A percentile compares a stretch with the other conserved stretches of the same genome.
Conservation (phyloP, 2,888 invertebrate genomes). For the Tolmerus cingulatus region DNA sequence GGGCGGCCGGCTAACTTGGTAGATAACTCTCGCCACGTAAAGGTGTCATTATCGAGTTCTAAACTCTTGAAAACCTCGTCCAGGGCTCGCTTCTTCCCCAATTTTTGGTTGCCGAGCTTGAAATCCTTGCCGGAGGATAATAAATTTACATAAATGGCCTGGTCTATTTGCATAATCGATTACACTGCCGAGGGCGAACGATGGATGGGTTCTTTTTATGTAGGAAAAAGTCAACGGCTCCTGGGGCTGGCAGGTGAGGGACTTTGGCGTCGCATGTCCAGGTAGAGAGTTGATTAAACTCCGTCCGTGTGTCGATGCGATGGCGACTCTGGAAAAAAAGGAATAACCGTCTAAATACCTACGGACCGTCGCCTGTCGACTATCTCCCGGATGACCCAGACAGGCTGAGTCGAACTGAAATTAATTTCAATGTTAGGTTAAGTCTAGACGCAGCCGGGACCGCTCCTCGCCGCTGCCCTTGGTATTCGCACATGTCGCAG, state of each 20-base stretch:
- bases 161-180: slow-evolving; percentile 40
- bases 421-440: slow-evolving; percentile 41
- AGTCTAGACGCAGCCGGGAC: slow-evolving; percentile 19
- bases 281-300: neutral
- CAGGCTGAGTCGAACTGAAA: slow-evolving; percentile 26
- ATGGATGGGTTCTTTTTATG: neutral
- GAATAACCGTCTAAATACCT: neutral
- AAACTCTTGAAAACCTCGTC: neutral
- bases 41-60: slow-evolving; percentile 35
- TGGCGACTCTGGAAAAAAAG: neutral
- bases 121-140: slow-evolving; percentile 38
- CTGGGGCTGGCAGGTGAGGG: neutral
- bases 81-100: neutral
- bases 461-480: slow-evolving; percentile 23
- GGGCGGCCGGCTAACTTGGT: neutral
- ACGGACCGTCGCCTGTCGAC: slow-evolving; percentile 27
- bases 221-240: slow-evolving; percentile 18
- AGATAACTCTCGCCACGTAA: neutral
- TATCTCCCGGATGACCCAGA: slow-evolving; percentile 28
- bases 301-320: neutral
- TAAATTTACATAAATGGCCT: slow-evolving; percentile 35
- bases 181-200: neutral
- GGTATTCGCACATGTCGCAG: slow-evolving; percentile 30
- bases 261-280: neutral
- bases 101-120: neutral